Evolutionary conservation across 2,888 invertebrate species (phyloP).

Genomic region (Acleris emargana): DNA sequence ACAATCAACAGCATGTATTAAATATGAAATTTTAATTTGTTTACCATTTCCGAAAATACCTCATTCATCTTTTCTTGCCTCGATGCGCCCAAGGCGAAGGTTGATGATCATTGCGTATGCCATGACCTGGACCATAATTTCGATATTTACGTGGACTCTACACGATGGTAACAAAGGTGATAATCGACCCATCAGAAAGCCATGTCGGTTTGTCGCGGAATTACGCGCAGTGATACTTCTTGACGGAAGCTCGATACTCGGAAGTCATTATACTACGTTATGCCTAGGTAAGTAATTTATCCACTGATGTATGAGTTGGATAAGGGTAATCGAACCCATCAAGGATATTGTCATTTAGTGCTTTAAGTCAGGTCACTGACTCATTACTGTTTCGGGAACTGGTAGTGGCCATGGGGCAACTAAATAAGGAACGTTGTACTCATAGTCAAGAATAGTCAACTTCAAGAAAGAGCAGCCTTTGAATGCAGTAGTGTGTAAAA

Average conservation of each 20-base stretch:
- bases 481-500: no score
- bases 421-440: no score
- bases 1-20: neutral
- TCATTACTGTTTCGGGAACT: conserved; percentile 7
- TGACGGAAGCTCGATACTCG: conserved; percentile 30
- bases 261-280: conserved; percentile 28
- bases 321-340: conserved; percentile 33
- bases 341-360: conserved; percentile 22
- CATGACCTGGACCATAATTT: conserved; percentile 17
- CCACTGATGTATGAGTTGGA: conserved; percentile 16
- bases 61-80: conserved; percentile 21
- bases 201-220: conserved; percentile 3
- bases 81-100: conserved; percentile 29
- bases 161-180: conserved; percentile 3
- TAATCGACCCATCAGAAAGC: conserved; percentile 8
- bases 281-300: conserved; percentile 34
- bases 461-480: no score
- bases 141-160: conserved; percentile 15
- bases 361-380: conserved; percentile 24
- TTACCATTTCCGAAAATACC: conserved; percentile 24
- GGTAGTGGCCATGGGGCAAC: no score
- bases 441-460: no score
- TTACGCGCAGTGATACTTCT: conserved; percentile 22
- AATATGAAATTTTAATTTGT: conserved; percentile 12
- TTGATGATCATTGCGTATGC: conserved; percentile 9